phyloP scores from a whole-genome alignment of 2,888 invertebrate species.

The Acronicta aceris region DNA sequence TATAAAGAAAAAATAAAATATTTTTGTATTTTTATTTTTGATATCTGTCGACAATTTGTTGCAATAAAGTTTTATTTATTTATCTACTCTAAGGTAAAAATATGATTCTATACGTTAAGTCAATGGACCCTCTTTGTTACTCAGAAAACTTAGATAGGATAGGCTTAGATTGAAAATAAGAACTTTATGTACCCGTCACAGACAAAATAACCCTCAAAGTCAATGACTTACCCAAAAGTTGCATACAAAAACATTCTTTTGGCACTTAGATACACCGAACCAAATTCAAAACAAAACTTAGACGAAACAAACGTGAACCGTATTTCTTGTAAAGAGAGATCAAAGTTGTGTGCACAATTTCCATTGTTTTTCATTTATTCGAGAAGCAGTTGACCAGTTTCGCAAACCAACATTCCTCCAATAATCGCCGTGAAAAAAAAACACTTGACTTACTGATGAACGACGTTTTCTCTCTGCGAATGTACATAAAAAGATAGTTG shows the following conservation, averaged over 20 bases:
- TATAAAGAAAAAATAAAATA: too few relatives aligned
- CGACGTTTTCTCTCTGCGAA: constrained; percentile 59
- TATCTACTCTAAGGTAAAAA: too few relatives aligned
- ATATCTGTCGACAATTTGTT: too few relatives aligned
- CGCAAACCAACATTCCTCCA: constrained; percentile 50
- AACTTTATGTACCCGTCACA: neutral
- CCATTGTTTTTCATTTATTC: constrained; percentile 25
- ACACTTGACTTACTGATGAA: constrained; percentile 51
- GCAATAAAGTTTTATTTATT: too few relatives aligned
- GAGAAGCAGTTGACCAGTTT: constrained; percentile 40
- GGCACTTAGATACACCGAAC: constrained; percentile 8
- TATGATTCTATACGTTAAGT: too few relatives aligned
- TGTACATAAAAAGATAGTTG: constrained; percentile 60
- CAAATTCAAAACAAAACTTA: constrained; percentile 31
- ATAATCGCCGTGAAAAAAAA: constrained; percentile 49
- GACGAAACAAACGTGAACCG: constrained; percentile 19
- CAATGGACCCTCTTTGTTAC: too few relatives aligned
- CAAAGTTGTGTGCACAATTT: constrained; percentile 38
- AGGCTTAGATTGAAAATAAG: too few relatives aligned
- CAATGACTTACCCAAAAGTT: neutral
- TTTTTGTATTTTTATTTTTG: too few relatives aligned
- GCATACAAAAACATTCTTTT: neutral
- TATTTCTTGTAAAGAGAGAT: constrained; percentile 31
- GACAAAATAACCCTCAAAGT: neutral
- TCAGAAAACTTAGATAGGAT: too few relatives aligned